Base-by-base conservation (phyloP, 2,888 invertebrate genomes). In the Yponomeuta cagnagella region DNA sequence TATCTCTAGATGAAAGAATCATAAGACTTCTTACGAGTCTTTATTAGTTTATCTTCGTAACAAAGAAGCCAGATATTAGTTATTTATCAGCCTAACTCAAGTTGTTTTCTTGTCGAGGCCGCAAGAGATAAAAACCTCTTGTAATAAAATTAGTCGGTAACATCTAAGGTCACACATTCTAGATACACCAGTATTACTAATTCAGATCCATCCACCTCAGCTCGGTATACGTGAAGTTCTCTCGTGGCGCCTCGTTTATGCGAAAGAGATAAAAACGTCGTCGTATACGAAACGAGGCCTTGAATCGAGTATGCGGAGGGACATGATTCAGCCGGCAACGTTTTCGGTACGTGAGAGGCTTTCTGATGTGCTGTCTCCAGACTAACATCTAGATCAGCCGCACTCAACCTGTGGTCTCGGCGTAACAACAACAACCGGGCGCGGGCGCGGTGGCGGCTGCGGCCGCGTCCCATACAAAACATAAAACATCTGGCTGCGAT, bases 311-410 rank as follows among this genome's bases (percentile, higher is more conserved):
- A 58, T 58, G 15, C 8, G 52, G 52, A 58, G 52, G 15, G 52
- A 8, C 52, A 58, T 58, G 52, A 58, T 58, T 58, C 52, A 58
- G 15, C 52, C 52, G 52, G 15, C 15, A 58, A 58, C 52, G 52
- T 58, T 58, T 58, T 58, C 52, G 52, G 52, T 58, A 58, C 52
- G 52, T 58, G 52, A 12, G 52, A 58, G 52, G 52, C 52, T 58
- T 58, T 58, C 52, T 58, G 52, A 58, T 58, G 15, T 58, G 15
- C 52, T 15, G 52, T 15, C 52, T 12, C 52, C 15, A 58, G 52
- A 58, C 52, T 58, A 58, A 58, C 52, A 58, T 58, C 52, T 58
- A 58, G 52, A 43, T 43, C 43, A 43, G 43, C 8, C 8, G 43
- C 8, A 8, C 43, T 8, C 43, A 43, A 43, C 43, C 43, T 43